phyloP scores from a whole-genome alignment of 1,140 invertebrate species.

The Anastrepha obliqua region DNA sequence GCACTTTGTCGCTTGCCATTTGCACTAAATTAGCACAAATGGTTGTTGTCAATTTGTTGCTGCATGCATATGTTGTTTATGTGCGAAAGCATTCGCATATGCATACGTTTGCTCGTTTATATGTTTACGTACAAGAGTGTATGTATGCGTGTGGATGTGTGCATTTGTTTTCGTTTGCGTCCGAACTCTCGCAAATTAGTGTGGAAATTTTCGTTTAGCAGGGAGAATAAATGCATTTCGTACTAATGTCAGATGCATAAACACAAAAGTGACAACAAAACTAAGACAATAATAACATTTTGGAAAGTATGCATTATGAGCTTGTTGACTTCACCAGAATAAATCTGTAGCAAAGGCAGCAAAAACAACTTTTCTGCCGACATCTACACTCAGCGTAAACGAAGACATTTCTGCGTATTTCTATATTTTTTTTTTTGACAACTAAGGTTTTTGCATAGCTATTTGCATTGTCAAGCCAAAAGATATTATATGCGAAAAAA shows the following conservation, averaged over 20 bases:
- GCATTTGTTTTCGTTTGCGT: neutral
- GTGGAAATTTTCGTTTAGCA: conserved; percentile 43
- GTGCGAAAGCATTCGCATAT: neutral
- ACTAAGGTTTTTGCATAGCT: neutral
- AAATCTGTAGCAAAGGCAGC: neutral
- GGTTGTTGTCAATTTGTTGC: neutral
- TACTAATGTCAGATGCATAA: conserved; percentile 9
- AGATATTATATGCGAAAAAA: too few species aligned
- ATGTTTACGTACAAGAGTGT: too few species aligned
- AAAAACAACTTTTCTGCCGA: conserved; percentile 10
- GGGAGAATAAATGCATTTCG: conserved; percentile 34
- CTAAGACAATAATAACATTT: neutral
- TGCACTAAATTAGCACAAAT: neutral
- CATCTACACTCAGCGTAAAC: neutral
- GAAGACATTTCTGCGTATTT: neutral
- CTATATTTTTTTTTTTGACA: neutral
- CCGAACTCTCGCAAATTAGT: conserved; percentile 7
- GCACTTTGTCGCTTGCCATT: conserved; percentile 50
- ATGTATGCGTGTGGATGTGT: neutral
- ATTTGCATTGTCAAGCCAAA: neutral
- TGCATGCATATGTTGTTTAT: conserved; percentile 3
- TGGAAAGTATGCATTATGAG: neutral
- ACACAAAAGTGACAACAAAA: neutral
- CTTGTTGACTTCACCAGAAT: neutral
- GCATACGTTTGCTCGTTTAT: too few species aligned